Conservation (phyloP, 2,888 invertebrate species). For the Isotomurus palustris region DNA sequence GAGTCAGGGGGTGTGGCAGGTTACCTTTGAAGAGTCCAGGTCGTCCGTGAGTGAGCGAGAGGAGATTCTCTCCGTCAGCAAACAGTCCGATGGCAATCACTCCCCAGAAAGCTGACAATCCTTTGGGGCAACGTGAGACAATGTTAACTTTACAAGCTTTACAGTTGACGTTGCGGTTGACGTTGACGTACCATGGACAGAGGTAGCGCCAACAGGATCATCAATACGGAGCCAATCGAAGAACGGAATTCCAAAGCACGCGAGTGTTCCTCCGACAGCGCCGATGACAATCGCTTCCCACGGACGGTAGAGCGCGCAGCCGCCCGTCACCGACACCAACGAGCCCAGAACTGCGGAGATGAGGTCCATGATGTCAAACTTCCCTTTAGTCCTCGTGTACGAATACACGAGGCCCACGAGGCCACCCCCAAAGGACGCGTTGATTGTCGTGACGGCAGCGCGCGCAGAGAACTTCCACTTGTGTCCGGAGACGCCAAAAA, state of each 20-base stretch:
- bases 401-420: constrained; percentile 64
- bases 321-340: constrained; percentile 81
- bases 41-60: constrained; percentile 53
- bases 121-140: constrained; percentile 41
- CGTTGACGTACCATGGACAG: constrained; percentile 72
- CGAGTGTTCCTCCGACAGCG: constrained; percentile 68
- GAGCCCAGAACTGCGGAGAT: constrained; percentile 85
- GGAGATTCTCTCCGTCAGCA: constrained; percentile 75
- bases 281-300: constrained; percentile 86
- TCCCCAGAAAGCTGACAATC: constrained; percentile 59
- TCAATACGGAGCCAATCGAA: constrained; percentile 76
- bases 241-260: constrained; percentile 66
- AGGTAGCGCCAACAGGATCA: constrained; percentile 85
- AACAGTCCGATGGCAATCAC: constrained; percentile 83
- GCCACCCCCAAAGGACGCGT: constrained; percentile 86
- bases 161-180: background rate
- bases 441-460: constrained; percentile 84
- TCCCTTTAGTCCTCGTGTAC: constrained; percentile 62
- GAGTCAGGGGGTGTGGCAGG: no score
- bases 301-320: constrained; percentile 76
- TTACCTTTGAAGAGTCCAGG: constrained; percentile 53
- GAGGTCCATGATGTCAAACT: constrained; percentile 75
- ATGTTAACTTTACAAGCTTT: background rate
- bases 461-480: constrained; percentile 89
- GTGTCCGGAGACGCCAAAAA: constrained; percentile 65